These are phyloP conservation scores for Malthinus flaveolus DNA, from an alignment of 2,888 invertebrate species.

Conservation along the genomic window DNA sequence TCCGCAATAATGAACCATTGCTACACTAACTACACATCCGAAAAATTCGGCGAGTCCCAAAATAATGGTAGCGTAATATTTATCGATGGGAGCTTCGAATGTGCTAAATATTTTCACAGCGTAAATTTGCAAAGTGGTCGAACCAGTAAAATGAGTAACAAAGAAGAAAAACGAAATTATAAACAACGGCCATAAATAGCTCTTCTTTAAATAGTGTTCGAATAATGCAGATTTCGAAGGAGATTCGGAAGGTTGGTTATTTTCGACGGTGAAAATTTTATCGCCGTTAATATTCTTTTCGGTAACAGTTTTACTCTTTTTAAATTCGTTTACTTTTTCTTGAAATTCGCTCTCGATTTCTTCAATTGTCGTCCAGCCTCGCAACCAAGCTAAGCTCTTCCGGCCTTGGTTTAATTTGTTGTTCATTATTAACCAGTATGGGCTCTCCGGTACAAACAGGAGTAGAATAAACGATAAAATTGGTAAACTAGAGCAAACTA, in stretches of 20 bases:
- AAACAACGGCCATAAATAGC: conserved; percentile 70
- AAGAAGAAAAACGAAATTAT: conserved; percentile 71
- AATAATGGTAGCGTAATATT: conserved; percentile 74
- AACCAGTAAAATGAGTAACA: conserved; percentile 75
- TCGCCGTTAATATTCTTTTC: background rate
- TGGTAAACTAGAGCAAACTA: conserved; percentile 69
- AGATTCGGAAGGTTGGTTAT: background rate
- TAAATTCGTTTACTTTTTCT: conserved; percentile 47
- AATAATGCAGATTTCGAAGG: conserved; percentile 35
- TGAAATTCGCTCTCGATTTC: conserved; percentile 64
- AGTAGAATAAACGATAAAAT: conserved; percentile 67
- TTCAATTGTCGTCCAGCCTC: conserved; percentile 72
- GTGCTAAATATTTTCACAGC: conserved; percentile 74
- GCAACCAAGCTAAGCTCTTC: conserved; percentile 73
- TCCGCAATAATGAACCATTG: conserved; percentile 71
- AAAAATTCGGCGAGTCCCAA: conserved; percentile 71
- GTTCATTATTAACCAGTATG: conserved; percentile 76
- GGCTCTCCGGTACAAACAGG: conserved; percentile 78
- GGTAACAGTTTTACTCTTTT: background rate
- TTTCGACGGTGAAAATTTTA: background rate
- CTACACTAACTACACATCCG: conserved; percentile 67
- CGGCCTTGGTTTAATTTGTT: conserved; percentile 68
- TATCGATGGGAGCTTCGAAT: conserved; percentile 72
- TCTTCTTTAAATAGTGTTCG: conserved; percentile 59
- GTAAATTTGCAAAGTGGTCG: conserved; percentile 73